These are phyloP conservation scores for Threskiornis aethiopicus DNA, from an alignment of 2,797 vertebrate species.

Conservation along the genomic window DNA sequence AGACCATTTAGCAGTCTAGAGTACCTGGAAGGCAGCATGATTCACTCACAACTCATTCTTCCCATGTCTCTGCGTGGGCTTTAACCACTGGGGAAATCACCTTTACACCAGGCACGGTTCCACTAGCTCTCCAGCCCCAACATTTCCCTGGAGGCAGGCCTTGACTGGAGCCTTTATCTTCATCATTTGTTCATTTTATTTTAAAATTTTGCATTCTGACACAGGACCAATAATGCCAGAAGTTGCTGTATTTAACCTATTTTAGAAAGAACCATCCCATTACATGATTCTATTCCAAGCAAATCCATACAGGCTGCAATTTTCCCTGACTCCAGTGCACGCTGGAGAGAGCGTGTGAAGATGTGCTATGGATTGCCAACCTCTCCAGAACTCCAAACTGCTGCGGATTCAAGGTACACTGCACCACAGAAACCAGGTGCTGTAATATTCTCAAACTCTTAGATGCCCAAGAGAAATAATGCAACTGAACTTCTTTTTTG, in stretches of 20 bases:
- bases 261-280: background rate
- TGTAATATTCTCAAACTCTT: background rate
- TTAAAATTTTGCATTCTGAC: background rate
- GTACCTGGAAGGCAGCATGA: background rate
- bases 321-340: background rate
- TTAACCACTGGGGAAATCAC: background rate
- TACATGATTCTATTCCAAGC: rapidly evolving
- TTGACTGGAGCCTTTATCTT: background rate
- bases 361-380: background rate
- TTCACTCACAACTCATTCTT: background rate
- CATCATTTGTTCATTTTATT: background rate
- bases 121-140: background rate
- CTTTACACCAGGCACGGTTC: background rate
- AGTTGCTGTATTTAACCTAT: background rate
- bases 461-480: background rate
- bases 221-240: background rate
- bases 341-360: background rate
- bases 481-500: background rate
- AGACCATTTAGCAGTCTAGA: background rate
- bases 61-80: background rate
- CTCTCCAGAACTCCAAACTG: background rate
- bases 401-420: background rate
- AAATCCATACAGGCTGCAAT: background rate
- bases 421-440: background rate
- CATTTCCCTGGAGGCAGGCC: background rate